Percentiles rank a stretch among this genome's conserved stretches.
Conservation (phyloP, 2,113 vertebrate species). For the Mungos mungo region DNA sequence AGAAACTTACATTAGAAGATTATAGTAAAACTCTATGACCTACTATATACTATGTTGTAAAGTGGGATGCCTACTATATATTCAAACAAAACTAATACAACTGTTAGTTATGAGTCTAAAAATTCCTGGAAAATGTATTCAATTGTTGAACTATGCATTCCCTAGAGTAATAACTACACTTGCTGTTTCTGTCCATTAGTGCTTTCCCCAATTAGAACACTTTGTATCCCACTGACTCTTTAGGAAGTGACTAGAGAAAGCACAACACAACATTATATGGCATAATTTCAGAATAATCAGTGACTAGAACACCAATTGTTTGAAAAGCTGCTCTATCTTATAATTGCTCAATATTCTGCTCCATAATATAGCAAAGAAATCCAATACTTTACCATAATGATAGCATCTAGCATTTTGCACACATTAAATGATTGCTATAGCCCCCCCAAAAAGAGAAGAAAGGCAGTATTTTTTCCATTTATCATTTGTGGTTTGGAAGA, state of each 20-base stretch:
- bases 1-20: conserved; percentile 40
- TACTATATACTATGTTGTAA: conserved; percentile 49
- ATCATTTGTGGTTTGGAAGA: conserved; percentile 24
- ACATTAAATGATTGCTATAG: neutral
- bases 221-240: conserved; percentile 33
- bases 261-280: conserved; percentile 31
- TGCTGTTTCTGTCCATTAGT: conserved; percentile 41
- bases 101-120: conserved; percentile 58
- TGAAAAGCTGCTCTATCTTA: conserved; percentile 56
- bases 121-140: conserved; percentile 21
- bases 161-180: conserved; percentile 16
- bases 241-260: conserved; percentile 44
- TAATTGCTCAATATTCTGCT: conserved; percentile 34
- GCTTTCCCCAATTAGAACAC: conserved; percentile 22
- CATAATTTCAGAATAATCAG: conserved; percentile 71
- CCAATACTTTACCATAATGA: neutral
- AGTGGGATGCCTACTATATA: conserved; percentile 50
- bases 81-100: conserved; percentile 34
- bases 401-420: neutral
- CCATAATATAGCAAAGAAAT: neutral
- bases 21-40: conserved; percentile 60
- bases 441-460: neutral
- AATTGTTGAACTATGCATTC: conserved; percentile 47
- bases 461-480: conserved; percentile 7
- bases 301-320: conserved; percentile 34